A percentile compares a stretch with the other conserved stretches of the same genome.
Conservation (phyloP, 2,888 invertebrate genomes). For the Eristalis pertinax region DNA sequence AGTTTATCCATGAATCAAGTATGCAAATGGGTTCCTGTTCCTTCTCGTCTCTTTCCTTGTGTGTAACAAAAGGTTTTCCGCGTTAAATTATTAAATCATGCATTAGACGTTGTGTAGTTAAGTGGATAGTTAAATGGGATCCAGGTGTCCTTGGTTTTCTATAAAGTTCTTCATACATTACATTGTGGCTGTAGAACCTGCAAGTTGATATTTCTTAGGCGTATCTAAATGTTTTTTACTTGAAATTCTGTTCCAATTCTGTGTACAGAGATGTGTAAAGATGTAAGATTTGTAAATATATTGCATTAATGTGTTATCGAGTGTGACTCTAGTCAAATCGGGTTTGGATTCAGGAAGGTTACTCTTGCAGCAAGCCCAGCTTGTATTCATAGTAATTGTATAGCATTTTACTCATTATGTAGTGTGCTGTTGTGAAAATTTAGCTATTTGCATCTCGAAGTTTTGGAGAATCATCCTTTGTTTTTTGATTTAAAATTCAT, state of each 20-base stretch:
- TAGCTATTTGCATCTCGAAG: neutral
- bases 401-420: neutral
- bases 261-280: slow-evolving; percentile 11
- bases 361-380: neutral
- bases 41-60: slow-evolving; percentile 52
- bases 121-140: neutral
- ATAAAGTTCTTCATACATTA: neutral
- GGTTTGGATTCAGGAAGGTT: neutral
- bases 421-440: neutral
- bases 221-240: neutral
- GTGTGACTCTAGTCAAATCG: neutral
- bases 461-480: no score
- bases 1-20: neutral
- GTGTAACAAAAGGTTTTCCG: slow-evolving; percentile 15
- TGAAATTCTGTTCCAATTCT: slow-evolving; percentile 14
- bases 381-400: neutral
- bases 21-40: slow-evolving; percentile 62
- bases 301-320: neutral
- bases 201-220: neutral
- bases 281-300: slow-evolving; percentile 27
- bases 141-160: neutral
- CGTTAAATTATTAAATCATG: slow-evolving; percentile 14
- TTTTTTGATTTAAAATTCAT: no score
- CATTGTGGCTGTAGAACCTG: neutral
- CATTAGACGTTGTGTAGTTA: neutral